phyloP scores from a whole-genome alignment of 2,888 invertebrate species.

The Liodrosophila aerea region DNA sequence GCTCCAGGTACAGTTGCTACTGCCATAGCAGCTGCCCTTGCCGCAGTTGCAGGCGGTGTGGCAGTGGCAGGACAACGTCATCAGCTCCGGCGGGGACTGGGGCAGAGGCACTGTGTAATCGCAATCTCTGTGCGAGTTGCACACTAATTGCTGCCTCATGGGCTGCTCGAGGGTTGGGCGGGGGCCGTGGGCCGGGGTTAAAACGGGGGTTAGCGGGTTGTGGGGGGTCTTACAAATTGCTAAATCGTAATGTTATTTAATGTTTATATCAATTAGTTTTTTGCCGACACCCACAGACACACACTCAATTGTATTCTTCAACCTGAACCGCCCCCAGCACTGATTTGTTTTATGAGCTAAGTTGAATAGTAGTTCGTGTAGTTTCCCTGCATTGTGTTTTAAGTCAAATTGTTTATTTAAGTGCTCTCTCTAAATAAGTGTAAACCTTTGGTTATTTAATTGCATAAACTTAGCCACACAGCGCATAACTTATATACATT shows the following conservation, averaged over 20 bases:
- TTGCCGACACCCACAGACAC: conserved; percentile 13
- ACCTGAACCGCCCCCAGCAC: conserved; percentile 55
- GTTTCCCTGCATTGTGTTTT: too few relatives aligned
- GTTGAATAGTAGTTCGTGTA: conserved; percentile 36
- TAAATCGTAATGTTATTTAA: conserved; percentile 72
- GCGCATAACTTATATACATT: conserved; percentile 53
- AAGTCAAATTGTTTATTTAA: conserved; percentile 46
- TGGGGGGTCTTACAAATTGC: conserved; percentile 32
- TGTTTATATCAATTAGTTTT: conserved; percentile 65
- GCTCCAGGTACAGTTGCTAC: too few relatives aligned
- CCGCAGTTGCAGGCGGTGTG: too few relatives aligned
- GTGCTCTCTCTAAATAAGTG: conserved; percentile 22
- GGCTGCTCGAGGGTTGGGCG: too few relatives aligned
- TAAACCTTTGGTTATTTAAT: conserved; percentile 61
- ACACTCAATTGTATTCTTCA: conserved; percentile 14
- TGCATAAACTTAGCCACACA: conserved; percentile 46
- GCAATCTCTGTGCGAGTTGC: conserved; percentile 64
- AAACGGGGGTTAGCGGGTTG: not conserved
- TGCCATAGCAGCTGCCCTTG: too few relatives aligned
- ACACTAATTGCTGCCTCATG: conserved; percentile 59
- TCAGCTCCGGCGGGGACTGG: conserved; percentile 11
- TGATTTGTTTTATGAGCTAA: conserved; percentile 65
- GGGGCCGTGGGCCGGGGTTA: conserved; percentile 5
- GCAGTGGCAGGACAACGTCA: conserved; percentile 32
- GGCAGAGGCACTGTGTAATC: conserved; percentile 49